Conservation (phyloP, 30 jellyfish, hydroid and myxozoan genomes). For the Phacellophora camtschatica region DNA sequence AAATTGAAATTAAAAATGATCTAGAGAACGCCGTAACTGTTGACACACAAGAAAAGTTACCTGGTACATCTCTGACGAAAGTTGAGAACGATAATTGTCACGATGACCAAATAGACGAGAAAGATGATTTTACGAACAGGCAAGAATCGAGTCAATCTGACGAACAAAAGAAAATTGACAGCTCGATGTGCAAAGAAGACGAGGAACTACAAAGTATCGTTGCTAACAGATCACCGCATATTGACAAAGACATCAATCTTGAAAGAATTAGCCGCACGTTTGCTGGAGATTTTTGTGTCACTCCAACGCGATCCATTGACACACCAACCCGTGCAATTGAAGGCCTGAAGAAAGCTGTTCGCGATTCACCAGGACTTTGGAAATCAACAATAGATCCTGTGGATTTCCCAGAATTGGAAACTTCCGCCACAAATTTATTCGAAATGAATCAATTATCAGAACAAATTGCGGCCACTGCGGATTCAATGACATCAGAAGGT, state of each 20-base stretch:
- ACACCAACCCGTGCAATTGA: slow-evolving; percentile 61
- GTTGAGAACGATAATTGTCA: too few relatives aligned
- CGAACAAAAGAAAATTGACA: too few relatives aligned
- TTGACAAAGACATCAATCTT: background rate
- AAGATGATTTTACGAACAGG: too few relatives aligned
- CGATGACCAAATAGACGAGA: too few relatives aligned
- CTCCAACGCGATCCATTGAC: slow-evolving; percentile 52
- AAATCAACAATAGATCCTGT: slow-evolving; percentile 55
- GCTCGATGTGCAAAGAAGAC: slow-evolving; percentile 17
- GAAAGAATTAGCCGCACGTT: slow-evolving; percentile 47
- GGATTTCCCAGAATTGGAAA: slow-evolving; percentile 48
- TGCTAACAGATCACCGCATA: slow-evolving; percentile 1
- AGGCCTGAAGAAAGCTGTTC: slow-evolving; percentile 45
- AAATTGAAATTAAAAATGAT: too few relatives aligned
- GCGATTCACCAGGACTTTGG: slow-evolving; percentile 82
- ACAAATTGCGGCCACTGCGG: slow-evolving; percentile 78
- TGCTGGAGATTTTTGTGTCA: slow-evolving; percentile 48
- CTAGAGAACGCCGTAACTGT: too few relatives aligned
- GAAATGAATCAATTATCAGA: slow-evolving; percentile 61
- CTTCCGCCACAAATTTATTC: slow-evolving; percentile 57
- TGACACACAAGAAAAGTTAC: too few relatives aligned
- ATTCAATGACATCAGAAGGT: slow-evolving; percentile 67
- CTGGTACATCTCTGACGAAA: too few relatives aligned
- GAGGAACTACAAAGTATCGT: slow-evolving; percentile 42
- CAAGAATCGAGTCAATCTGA: too few relatives aligned